Conservation (phyloP, 2,888 invertebrate species). For the Xestobium rufovillosum region DNA sequence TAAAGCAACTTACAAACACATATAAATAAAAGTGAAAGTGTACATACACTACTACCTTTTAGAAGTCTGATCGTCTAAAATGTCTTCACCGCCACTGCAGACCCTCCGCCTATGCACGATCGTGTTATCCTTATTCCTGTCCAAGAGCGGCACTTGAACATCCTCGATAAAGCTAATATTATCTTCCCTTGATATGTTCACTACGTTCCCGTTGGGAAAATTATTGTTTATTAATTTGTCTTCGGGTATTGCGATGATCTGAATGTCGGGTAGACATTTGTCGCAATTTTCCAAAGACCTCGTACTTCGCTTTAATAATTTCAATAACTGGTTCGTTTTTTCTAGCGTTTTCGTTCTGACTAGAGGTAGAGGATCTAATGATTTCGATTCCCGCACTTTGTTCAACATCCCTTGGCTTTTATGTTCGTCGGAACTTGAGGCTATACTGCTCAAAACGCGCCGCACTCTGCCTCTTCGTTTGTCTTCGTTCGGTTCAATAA, state of each 20-base stretch:
- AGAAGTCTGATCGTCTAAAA: constrained; percentile 32
- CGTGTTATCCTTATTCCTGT: constrained; percentile 28
- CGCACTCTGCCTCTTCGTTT: constrained; percentile 36
- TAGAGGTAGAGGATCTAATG: constrained; percentile 56
- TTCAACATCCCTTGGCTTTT: constrained; percentile 36
- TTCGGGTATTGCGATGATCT: constrained; percentile 42
- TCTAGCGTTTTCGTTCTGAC: constrained; percentile 24
- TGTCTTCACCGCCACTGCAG: constrained; percentile 36
- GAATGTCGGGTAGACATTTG: constrained; percentile 38
- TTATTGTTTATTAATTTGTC: constrained; percentile 48
- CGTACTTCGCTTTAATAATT: constrained; percentile 24
- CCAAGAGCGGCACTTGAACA: constrained; percentile 43
- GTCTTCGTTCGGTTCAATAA: constrained; percentile 31
- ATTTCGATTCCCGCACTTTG: constrained; percentile 54
- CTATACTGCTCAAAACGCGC: constrained; percentile 58
- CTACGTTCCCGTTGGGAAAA: constrained; percentile 49
- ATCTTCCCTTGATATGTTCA: constrained; percentile 36
- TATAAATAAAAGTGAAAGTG: too few species aligned
- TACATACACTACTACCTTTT: constrained; percentile 27
- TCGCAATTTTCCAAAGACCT: constrained; percentile 47
- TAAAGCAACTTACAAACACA: too few species aligned
- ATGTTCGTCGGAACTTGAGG: constrained; percentile 54
- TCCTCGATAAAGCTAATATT: constrained; percentile 37
- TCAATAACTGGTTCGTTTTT: constrained; percentile 19
- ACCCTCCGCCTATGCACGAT: constrained; percentile 34